A percentile compares a stretch with the other conserved stretches of the same genome.
phyloP scores from a whole-genome alignment of 1,140 invertebrate genomes.

The Drosophila willistoni region DNA sequence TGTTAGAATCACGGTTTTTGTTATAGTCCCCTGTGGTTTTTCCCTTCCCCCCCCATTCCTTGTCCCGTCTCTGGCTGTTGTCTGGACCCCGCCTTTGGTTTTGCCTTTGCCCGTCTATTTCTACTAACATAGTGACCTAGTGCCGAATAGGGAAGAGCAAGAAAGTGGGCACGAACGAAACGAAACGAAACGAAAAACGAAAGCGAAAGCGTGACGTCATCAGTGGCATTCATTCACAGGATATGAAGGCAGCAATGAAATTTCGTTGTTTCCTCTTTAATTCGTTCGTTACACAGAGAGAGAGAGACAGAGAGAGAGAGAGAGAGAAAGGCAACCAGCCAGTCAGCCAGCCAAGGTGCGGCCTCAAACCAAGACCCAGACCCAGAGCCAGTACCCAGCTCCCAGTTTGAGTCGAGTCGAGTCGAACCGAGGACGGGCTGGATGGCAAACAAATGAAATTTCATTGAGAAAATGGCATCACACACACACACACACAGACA shows the following conservation, averaged over 20 bases:
- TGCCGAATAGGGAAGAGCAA: conserved; percentile 49
- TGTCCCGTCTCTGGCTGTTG: conserved; percentile 3
- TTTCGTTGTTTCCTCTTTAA: conserved; percentile 9
- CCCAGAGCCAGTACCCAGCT: background rate
- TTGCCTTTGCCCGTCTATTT: conserved; percentile 1
- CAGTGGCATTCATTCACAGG: conserved; percentile 83
- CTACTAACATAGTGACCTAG: conserved; percentile 82
- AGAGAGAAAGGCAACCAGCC: too few species aligned
- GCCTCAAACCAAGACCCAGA: conserved; percentile 10
- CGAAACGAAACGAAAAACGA: background rate
- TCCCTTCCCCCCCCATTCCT: conserved; percentile 5
- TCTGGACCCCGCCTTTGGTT: background rate
- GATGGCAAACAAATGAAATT: conserved; percentile 44
- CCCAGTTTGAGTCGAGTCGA: background rate
- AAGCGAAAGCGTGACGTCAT: conserved; percentile 76
- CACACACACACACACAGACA: conserved; percentile 2
- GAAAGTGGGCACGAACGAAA: conserved; percentile 6
- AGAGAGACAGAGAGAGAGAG: too few species aligned
- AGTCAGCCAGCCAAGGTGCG: conserved; percentile 31
- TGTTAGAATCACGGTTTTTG: background rate
- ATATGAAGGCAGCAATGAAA: conserved; percentile 48
- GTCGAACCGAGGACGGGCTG: conserved; percentile 13
- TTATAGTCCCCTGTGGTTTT: background rate
- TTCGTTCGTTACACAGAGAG: background rate
- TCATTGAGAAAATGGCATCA: conserved; percentile 68